Conservation (phyloP, 2,113 vertebrate species). For the Lasiurus borealis region DNA sequence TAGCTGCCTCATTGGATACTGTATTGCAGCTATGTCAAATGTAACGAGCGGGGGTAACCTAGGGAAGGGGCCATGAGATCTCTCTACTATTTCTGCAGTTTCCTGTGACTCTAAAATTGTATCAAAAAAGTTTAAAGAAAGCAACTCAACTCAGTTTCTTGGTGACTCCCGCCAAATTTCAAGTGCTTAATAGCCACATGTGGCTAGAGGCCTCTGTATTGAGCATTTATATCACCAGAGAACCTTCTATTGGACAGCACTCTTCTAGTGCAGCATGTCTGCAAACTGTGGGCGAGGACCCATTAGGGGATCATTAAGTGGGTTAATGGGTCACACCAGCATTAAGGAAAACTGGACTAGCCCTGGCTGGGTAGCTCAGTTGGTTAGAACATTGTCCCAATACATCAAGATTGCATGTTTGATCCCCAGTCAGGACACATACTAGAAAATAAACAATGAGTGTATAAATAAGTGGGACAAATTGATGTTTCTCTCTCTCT, state of each 20-base stretch:
- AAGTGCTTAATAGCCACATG: not conserved
- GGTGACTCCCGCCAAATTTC: not conserved
- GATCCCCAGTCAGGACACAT: no score
- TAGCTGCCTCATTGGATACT: not conserved
- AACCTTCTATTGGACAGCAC: not conserved
- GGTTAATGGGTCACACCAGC: not conserved
- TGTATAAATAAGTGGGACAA: no score
- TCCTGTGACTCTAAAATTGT: not conserved
- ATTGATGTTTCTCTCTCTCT: not conserved
- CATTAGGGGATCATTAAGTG: not conserved
- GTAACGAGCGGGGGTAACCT: not conserved
- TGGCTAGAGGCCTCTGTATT: not conserved
- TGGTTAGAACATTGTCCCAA: not conserved
- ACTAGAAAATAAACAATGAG: no score
- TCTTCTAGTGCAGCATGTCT: not conserved
- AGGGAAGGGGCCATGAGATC: not conserved
- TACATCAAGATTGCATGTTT: no score
- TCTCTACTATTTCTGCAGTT: not conserved
- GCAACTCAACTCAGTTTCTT: not conserved
- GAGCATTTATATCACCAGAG: not conserved
- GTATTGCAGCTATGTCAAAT: no score
- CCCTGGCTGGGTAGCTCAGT: not conserved
- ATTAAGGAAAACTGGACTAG: not conserved
- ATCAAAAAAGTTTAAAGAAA: not conserved
- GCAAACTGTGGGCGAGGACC: not conserved